phyloP scores from a whole-genome alignment of 2,113 vertebrate genomes.

The Aleadryas rufinucha region DNA sequence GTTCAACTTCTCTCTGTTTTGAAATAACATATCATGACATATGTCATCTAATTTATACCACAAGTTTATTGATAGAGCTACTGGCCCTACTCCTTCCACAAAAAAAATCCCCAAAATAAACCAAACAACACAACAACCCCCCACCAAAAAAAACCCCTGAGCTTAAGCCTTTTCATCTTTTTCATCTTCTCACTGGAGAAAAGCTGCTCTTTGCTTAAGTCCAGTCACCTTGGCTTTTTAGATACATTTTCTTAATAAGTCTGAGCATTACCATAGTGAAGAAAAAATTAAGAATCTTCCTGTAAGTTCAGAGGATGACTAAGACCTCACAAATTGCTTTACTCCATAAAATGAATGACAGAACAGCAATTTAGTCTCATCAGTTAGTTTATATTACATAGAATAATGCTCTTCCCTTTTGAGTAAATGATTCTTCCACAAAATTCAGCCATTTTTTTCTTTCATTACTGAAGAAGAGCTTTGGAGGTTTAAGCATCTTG shows the following conservation, averaged over 20 bases:
- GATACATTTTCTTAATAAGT: neutral
- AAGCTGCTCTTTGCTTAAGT: neutral
- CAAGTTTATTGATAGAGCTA: neutral
- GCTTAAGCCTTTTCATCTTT: neutral
- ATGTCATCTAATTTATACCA: neutral
- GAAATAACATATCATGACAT: neutral
- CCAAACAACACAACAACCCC: neutral
- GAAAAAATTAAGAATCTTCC: neutral
- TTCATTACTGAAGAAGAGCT: neutral
- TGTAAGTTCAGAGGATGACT: neutral
- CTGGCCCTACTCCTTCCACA: neutral
- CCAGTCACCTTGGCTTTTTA: neutral
- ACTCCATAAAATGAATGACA: neutral
- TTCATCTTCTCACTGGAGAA: neutral
- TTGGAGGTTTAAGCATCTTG: neutral
- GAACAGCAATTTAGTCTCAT: neutral
- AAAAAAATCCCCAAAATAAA: neutral
- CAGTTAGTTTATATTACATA: neutral
- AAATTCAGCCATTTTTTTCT: neutral
- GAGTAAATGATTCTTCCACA: neutral
- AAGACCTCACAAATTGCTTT: neutral
- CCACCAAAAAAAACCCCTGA: rapidly evolving
- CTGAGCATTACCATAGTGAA: neutral
- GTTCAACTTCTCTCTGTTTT: neutral
- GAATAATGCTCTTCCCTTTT: neutral